Evolutionary conservation across 2,888 invertebrate species (phyloP).

Genomic region (Ceraclea dissimilis): DNA sequence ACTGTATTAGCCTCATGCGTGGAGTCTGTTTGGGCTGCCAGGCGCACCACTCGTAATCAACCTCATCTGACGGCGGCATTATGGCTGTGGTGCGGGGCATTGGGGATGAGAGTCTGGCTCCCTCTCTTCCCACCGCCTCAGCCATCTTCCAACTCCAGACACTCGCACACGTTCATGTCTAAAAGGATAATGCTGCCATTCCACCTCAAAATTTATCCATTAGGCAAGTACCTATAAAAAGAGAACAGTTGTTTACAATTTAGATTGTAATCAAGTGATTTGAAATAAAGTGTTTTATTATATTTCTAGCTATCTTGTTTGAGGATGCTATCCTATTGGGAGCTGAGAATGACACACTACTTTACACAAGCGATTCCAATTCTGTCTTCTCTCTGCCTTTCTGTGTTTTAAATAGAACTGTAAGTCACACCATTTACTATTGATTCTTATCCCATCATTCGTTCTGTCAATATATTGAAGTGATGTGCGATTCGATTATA

Average conservation of each 20-base stretch:
- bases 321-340: slow-evolving; percentile 95
- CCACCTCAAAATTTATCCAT: slow-evolving; percentile 88
- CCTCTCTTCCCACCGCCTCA: slow-evolving; percentile 67
- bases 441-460: background rate
- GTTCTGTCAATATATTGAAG: background rate
- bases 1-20: slow-evolving; percentile 85
- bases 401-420: slow-evolving; percentile 79
- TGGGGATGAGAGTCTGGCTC: slow-evolving; percentile 96
- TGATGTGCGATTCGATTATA: too few relatives aligned
- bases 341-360: slow-evolving; percentile 85
- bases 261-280: too few relatives aligned
- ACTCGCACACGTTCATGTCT: slow-evolving; percentile 92
- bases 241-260: too few relatives aligned
- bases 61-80: slow-evolving; percentile 91
- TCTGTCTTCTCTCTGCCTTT: slow-evolving; percentile 84
- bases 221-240: slow-evolving; percentile 52
- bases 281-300: background rate
- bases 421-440: slow-evolving; percentile 36
- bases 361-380: slow-evolving; percentile 75
- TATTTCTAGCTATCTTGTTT: slow-evolving; percentile 72
- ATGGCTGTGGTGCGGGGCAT: slow-evolving; percentile 96
- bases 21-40: slow-evolving; percentile 90
- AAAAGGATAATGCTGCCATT: slow-evolving; percentile 99
- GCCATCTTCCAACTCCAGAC: slow-evolving; percentile 51
- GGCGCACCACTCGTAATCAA: slow-evolving; percentile 54